phyloP scores from a whole-genome alignment of 2,797 vertebrate genomes.

The Danio tinwini region DNA sequence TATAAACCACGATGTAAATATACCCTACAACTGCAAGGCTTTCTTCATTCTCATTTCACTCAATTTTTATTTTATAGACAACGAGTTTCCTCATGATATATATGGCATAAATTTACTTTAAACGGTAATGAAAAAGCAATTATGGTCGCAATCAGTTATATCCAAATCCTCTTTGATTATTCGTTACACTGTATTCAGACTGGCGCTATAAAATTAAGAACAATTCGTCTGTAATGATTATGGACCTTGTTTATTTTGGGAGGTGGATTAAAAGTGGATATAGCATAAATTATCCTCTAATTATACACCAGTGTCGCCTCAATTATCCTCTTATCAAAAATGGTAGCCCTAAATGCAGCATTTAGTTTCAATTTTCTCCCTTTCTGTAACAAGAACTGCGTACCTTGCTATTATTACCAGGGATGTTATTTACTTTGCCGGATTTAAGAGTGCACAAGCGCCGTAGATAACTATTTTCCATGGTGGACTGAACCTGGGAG shows the following conservation, averaged over 20 bases:
- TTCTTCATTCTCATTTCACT: slow-evolving; percentile 85
- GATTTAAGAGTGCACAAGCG: slow-evolving; percentile 96
- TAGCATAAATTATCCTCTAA: slow-evolving; percentile 99
- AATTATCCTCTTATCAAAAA: slow-evolving; percentile 99
- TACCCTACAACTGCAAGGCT: slow-evolving; percentile 77
- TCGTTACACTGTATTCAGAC: slow-evolving; percentile 97
- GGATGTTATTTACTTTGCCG: slow-evolving; percentile 99
- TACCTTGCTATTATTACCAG: slow-evolving; percentile 99
- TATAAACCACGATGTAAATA: slow-evolving; percentile 83
- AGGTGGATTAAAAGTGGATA: slow-evolving; percentile 99
- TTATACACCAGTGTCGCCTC: slow-evolving; percentile 99
- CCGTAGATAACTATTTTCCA: slow-evolving; percentile 91
- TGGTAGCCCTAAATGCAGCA: slow-evolving; percentile 98
- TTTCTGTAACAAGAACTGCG: slow-evolving; percentile 98
- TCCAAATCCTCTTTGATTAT: slow-evolving; percentile 96
- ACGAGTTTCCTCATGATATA: slow-evolving; percentile 84
- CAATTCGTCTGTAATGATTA: slow-evolving; percentile 99
- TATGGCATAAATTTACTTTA: slow-evolving; percentile 88
- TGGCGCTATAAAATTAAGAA: slow-evolving; percentile 99
- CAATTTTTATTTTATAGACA: slow-evolving; percentile 87
- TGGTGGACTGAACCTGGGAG: slow-evolving; percentile 83
- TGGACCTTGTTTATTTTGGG: slow-evolving; percentile 99
- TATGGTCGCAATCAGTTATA: slow-evolving; percentile 96
- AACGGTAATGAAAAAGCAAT: slow-evolving; percentile 90
- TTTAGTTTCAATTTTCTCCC: slow-evolving; percentile 99